Percentiles rank a stretch among this genome's conserved stretches.
phyloP scores from a whole-genome alignment of 1,140 invertebrate genomes.

The Camponotus floridanus region DNA sequence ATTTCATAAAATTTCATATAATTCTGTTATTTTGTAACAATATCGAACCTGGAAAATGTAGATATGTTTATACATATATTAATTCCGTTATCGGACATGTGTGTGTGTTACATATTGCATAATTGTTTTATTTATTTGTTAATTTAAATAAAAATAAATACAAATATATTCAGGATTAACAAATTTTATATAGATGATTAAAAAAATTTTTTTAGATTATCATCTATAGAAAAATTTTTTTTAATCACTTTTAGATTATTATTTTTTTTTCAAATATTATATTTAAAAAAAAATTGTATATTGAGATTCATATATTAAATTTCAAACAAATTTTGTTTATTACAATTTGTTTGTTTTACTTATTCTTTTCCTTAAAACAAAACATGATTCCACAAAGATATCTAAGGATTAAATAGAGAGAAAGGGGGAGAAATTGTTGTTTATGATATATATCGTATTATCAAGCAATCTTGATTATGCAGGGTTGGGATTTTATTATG shows the following conservation, averaged over 20 bases:
- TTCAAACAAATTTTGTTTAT: neutral
- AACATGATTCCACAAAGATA: neutral
- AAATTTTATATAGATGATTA: no score
- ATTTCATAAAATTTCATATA: no score
- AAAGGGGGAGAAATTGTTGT: conserved; percentile 23
- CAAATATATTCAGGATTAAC: neutral
- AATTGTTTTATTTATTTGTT: conserved; percentile 29
- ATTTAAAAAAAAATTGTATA: neutral
- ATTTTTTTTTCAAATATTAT: neutral
- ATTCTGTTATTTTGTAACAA: neutral
- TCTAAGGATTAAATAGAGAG: conserved; percentile 30
- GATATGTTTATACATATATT: neutral
- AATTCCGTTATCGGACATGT: neutral
- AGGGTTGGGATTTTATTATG: conserved; percentile 51
- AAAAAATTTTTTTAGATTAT: no score
- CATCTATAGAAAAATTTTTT: no score
- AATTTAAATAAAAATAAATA: neutral
- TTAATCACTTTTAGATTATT: no score
- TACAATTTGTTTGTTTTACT: neutral
- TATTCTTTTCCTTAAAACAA: neutral
- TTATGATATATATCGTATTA: conserved; percentile 29
- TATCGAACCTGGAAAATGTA: neutral
- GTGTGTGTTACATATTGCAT: neutral
- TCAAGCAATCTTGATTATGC: conserved; percentile 36
- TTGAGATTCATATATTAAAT: neutral